Base-by-base conservation (phyloP, 2,797 vertebrate species). In the Mormyrops attenuatus region DNA sequence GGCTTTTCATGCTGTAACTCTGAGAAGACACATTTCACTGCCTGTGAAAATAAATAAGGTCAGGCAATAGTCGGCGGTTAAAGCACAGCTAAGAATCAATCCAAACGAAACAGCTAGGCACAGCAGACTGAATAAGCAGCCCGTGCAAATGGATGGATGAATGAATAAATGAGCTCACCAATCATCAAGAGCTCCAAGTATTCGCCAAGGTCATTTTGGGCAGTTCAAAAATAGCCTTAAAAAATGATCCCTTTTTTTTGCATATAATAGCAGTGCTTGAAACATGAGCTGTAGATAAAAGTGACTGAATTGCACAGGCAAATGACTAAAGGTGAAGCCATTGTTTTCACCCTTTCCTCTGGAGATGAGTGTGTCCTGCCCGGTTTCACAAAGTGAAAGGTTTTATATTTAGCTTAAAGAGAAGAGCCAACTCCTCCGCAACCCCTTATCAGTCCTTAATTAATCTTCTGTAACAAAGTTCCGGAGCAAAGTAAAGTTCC, bases 271-370 rank as follows among this genome's bases (percentile, higher is more conserved):
- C 52, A 73, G 60, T n/a, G 26, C n/a, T 49, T 34, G 17, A 20
- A 49, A 69, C 15, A 50, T 34, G 88, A 80, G 3, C 11, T 53
- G 47, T 34, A 53, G 88, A 88, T 88, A 73, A 88, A 34, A 88
- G 88, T 34, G 69, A 47, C 66, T 80, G 26, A 53, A 88, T 47
- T 88, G 41, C 41, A 9, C n/a, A 44, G 41, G 60, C 22, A 88
- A 69, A 88, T 88, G 87, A 88, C 26, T 50, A 53, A 63, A 6
- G 26, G 86, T 41, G 52, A 87, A 87, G 17, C 88, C 50, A 80
- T 88, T 88, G 88, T 73, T 52, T 69, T 80, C n/a, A 66, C 4
- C n/a, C 88, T 38, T 73, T 50, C 50, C 88, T 55, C 47, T 55
- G 88, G 88, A 88, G 88, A 88, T 38, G 30, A 77, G 26, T 0